Conservation (phyloP, 1,140 invertebrate species). For the Batillaria attramentaria region DNA sequence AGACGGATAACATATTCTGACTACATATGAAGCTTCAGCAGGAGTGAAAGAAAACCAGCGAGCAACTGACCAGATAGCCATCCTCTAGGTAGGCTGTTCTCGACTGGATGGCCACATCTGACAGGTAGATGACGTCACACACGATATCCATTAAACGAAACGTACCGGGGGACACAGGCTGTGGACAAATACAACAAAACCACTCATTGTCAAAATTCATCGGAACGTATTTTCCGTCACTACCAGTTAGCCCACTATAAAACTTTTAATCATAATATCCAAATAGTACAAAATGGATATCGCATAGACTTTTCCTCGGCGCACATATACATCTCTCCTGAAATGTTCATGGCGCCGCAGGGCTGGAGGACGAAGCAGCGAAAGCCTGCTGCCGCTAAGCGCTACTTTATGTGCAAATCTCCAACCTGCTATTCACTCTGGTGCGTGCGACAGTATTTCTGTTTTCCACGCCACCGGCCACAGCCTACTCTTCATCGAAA, state of each 20-base stretch:
- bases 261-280: not conserved
- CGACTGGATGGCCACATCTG: slow-evolving; percentile 49
- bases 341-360: no score
- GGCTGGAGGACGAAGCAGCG: no score
- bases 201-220: not conserved
- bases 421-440: no score
- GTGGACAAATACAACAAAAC: slow-evolving; percentile 1
- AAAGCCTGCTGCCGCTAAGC: no score
- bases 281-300: not conserved
- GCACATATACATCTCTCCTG: no score
- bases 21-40: no score
- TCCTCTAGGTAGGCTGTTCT: slow-evolving; percentile 49
- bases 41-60: no score
- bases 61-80: slow-evolving; percentile 51
- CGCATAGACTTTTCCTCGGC: not conserved
- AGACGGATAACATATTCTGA: no score
- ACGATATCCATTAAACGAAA: slow-evolving; percentile 46
- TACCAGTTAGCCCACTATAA: not conserved
- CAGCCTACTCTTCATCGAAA: no score
- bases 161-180: slow-evolving; percentile 28
- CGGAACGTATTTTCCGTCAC: not conserved
- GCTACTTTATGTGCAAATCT: no score
- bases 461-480: no score
- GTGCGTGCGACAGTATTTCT: no score
- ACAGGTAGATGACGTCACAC: slow-evolving; percentile 47